These are phyloP conservation scores for Miniopterus natalensis DNA, from an alignment of 2,113 vertebrate genomes.

Conservation along the genomic window DNA sequence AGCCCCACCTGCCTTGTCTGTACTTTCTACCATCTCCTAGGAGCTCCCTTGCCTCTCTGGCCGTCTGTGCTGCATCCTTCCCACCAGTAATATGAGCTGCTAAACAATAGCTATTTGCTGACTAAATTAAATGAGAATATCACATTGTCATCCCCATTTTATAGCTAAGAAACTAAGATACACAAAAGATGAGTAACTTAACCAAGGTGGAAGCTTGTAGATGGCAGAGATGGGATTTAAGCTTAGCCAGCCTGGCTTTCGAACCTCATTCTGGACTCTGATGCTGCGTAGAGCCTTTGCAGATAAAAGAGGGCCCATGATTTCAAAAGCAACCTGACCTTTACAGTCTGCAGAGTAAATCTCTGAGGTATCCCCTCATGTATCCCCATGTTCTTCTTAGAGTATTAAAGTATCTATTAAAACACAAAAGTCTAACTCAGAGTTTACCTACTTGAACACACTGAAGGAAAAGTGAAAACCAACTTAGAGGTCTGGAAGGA, in stretches of 20 bases:
- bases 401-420: too few relatives aligned
- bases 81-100: neutral
- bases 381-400: neutral
- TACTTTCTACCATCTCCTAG: neutral
- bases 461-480: slow-evolving; percentile 29
- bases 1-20: neutral
- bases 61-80: neutral
- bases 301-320: neutral
- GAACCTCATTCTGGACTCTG: neutral
- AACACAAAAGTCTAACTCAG: neutral
- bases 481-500: neutral
- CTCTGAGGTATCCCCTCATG: neutral
- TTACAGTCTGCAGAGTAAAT: neutral
- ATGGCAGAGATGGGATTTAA: neutral
- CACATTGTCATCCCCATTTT: neutral
- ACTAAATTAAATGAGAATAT: neutral
- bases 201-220: neutral
- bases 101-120: neutral
- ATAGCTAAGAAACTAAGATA: neutral
- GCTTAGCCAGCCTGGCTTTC: neutral
- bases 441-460: neutral
- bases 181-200: neutral
- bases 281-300: neutral
- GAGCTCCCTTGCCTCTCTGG: neutral
- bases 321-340: slow-evolving; percentile 16